These are phyloP conservation scores for Druceiella hillmani DNA, from an alignment of 2,888 invertebrate genomes.

Conservation along the genomic window DNA sequence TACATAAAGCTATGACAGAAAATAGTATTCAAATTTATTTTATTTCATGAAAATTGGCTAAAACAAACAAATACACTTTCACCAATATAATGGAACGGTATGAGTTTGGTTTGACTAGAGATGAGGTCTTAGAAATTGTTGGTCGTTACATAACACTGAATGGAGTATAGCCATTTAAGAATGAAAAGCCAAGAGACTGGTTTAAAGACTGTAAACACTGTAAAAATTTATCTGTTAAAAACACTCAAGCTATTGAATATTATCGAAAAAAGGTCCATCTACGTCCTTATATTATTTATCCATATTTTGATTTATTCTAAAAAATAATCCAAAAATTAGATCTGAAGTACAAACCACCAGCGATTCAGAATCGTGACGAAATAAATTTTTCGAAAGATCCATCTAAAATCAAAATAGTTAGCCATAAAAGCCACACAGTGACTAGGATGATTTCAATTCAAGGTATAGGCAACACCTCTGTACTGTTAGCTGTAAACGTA, in stretches of 20 bases:
- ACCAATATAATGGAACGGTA: no score
- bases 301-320: slow-evolving; percentile 11
- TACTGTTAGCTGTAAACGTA: no score
- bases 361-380: slow-evolving; percentile 25
- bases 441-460: slow-evolving; percentile 12
- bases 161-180: slow-evolving; percentile 26
- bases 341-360: slow-evolving; percentile 18
- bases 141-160: slow-evolving; percentile 25
- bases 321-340: no score
- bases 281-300: slow-evolving; percentile 12
- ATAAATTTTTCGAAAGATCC: slow-evolving; percentile 17
- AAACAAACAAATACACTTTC: no score
- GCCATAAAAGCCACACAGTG: no score
- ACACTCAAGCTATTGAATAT: slow-evolving; percentile 30
- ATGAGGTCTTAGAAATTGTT: slow-evolving; percentile 28
- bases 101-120: slow-evolving; percentile 29
- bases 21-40: no score
- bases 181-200: slow-evolving; percentile 27
- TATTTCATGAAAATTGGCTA: no score
- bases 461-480: slow-evolving; percentile 9
- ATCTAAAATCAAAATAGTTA: slow-evolving; percentile 20
- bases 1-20: no score
- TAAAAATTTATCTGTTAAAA: slow-evolving; percentile 29
- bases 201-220: slow-evolving; percentile 25
- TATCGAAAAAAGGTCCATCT: no score